These are phyloP conservation scores for Tamandua tetradactyla DNA, from an alignment of 2,797 vertebrate genomes.

Conservation along the genomic window DNA sequence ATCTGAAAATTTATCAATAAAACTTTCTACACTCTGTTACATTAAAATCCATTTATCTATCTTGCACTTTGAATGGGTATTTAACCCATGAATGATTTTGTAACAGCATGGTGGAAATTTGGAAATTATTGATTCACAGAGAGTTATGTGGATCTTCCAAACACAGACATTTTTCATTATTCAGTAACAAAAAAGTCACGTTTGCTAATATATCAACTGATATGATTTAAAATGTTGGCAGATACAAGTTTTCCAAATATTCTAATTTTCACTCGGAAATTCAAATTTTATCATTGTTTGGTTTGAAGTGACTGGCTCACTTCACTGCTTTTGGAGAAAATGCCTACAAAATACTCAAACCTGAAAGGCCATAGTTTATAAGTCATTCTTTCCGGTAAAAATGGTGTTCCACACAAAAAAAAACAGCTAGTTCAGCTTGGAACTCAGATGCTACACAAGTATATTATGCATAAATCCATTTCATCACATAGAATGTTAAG, in stretches of 20 bases:
- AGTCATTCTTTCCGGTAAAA: not conserved
- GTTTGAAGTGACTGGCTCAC: not conserved
- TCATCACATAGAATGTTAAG: not conserved
- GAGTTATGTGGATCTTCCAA: not conserved
- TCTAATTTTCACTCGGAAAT: not conserved
- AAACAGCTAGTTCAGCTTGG: not conserved
- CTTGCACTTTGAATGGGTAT: not conserved
- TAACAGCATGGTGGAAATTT: not conserved
- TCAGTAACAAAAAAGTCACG: not conserved
- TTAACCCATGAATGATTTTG: not conserved
- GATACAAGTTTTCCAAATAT: not conserved
- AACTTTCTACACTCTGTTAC: not conserved
- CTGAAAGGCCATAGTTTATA: not conserved
- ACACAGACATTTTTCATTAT: not conserved
- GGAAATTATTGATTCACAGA: not conserved
- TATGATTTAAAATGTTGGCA: not conserved
- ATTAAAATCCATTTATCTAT: not conserved
- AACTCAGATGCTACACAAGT: not conserved
- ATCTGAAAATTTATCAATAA: not conserved
- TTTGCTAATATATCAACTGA: not conserved
- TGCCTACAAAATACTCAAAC: not conserved
- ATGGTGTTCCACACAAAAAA: not conserved
- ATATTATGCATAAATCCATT: not conserved
- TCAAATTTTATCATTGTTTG: not conserved
- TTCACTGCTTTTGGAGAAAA: not conserved